Evolutionary conservation across 2,888 invertebrate genomes (phyloP).

Genomic region (Zaprionus bogoriensis): DNA sequence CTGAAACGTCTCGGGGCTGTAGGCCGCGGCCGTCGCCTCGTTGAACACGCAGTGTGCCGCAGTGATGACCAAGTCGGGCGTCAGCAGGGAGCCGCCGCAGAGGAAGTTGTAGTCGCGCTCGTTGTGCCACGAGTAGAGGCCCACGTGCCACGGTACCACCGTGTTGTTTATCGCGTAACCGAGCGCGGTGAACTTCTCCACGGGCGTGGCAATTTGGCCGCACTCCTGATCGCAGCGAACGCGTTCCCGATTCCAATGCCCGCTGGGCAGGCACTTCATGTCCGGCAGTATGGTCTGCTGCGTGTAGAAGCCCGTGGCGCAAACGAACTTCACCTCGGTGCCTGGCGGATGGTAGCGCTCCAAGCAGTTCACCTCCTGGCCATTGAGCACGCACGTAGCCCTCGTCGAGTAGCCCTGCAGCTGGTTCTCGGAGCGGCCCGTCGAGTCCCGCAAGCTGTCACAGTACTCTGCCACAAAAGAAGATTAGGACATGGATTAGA

Average conservation of each 20-base stretch:
- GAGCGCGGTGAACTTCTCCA: conserved; percentile 50
- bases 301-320: conserved; percentile 52
- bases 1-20: conserved; percentile 28
- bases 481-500: not conserved
- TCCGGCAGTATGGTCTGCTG: conserved; percentile 16
- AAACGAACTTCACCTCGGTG: conserved; percentile 55
- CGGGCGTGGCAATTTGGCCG: conserved; percentile 65
- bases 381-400: conserved; percentile 39
- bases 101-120: conserved; percentile 50
- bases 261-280: conserved; percentile 46
- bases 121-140: conserved; percentile 42
- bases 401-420: conserved; percentile 59
- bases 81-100: conserved; percentile 60
- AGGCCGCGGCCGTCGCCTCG: conserved; percentile 23
- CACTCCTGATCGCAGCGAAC: conserved; percentile 53
- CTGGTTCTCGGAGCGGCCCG: conserved; percentile 20
- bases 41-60: conserved; percentile 67
- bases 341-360: conserved; percentile 55
- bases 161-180: conserved; percentile 60
- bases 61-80: conserved; percentile 63
- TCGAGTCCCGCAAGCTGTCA: conserved; percentile 20
- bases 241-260: conserved; percentile 53
- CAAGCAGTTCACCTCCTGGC: conserved; percentile 44
- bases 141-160: conserved; percentile 67
- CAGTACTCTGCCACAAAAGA: conserved; percentile 46